Base-by-base conservation (phyloP, 1,140 invertebrate genomes). In the Temnothorax curvispinosus region DNA sequence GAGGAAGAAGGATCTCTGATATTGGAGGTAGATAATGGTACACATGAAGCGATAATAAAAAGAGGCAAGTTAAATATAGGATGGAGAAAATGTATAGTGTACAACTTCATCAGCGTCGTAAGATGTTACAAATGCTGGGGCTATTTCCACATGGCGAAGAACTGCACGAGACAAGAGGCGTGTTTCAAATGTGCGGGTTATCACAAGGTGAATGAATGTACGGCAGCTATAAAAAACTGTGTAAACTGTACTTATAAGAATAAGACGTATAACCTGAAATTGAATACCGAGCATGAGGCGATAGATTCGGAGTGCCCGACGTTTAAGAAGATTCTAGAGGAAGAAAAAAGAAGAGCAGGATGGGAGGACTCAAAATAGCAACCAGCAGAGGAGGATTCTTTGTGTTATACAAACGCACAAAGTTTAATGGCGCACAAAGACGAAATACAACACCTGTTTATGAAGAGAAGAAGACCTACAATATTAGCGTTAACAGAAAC, bases 111-210 rank as follows among this genome's bases (percentile, higher is more conserved):
- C 7, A 87, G 67, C 50, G 78, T 38, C 38, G 38, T 38, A 38
- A 38, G 38, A 3, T 38, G 38, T 38, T 38, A 38, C 38, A 38
- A 38, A 58, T 89, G 78, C 44, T 89, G 80, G 62, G 85, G 88
- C 13, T 89, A 27, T 62, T 56, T 87, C n/a, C 85, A 89, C 41
- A 54, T 78, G 44, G 85, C 85, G 0, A 80, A 74, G 50, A 64
- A 87, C 38, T 89, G 88, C 65, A 71, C 18, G 13, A n/a, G 44
- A 65, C 21, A 85, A n/a, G 75, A 50, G 44, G 71, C 62, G 8
- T 85, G 72, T 27, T 9, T 62, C n/a, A 78, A 85, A n/a, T 88
- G 87, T 27, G 80, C 87, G 47, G 87, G 75, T 13, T 85, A 78
- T 1, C 87, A 88, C 50, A 62, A 50, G 1, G 50, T 71, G 47